These are phyloP conservation scores for Brachyptera putata DNA, from an alignment of 2,888 invertebrate species.

Conservation along the genomic window DNA sequence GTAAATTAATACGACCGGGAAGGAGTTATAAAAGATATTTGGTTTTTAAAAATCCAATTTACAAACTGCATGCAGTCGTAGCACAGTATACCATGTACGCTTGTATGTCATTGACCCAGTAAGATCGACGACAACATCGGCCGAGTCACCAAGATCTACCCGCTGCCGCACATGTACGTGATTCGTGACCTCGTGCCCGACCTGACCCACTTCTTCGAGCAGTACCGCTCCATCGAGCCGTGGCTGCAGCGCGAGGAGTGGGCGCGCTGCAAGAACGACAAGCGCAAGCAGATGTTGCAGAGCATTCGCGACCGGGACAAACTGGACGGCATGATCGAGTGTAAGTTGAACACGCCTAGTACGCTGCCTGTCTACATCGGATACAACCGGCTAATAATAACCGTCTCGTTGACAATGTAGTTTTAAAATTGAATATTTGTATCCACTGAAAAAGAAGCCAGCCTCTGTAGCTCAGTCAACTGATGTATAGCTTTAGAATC, in stretches of 20 bases:
- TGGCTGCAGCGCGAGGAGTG: constrained; percentile 55
- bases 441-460: too few species aligned
- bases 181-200: constrained; percentile 67
- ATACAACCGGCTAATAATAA: too few species aligned
- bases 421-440: too few species aligned
- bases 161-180: constrained; percentile 78
- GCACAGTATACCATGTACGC: neutral
- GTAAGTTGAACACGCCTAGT: too few species aligned
- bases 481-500: too few species aligned
- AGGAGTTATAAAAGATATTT: too few species aligned
- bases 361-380: too few species aligned
- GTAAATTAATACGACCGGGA: too few species aligned
- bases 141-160: constrained; percentile 60
- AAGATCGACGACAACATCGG: constrained; percentile 32
- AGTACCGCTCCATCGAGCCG: constrained; percentile 66
- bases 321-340: constrained; percentile 66
- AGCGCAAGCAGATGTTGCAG: constrained; percentile 57
- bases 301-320: constrained; percentile 61
- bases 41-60: too few species aligned
- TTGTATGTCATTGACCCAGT: constrained; percentile 27
- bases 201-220: constrained; percentile 67
- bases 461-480: too few species aligned
- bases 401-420: too few species aligned
- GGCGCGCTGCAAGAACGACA: neutral
- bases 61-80: too few species aligned